Conservation (phyloP, 1,140 invertebrate genomes). For the Papilio xuthus region DNA sequence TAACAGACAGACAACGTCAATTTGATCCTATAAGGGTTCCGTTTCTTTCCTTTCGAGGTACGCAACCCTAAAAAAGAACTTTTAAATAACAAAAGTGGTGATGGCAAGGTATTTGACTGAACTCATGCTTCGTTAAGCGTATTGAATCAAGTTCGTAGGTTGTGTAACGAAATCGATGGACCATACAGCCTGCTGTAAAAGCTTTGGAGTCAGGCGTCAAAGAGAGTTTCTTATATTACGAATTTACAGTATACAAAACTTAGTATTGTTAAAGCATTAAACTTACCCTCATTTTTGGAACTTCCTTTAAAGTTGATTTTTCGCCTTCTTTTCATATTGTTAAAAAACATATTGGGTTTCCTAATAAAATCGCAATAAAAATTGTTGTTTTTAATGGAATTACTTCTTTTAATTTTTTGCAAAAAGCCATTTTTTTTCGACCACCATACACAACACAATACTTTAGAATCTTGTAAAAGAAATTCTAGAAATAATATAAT, state of each 20-base stretch:
- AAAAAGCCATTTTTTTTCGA: too few relatives aligned
- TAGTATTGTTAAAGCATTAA: too few relatives aligned
- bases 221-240: neutral
- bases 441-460: too few relatives aligned
- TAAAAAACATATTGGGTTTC: neutral
- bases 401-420: neutral
- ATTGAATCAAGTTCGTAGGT: conserved; percentile 5
- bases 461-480: neutral
- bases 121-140: conserved; percentile 17
- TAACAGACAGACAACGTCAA: too few relatives aligned
- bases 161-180: conserved; percentile 15
- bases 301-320: too few relatives aligned
- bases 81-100: conserved; percentile 1
- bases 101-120: neutral
- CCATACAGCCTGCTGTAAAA: conserved; percentile 1
- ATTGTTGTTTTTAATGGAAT: neutral
- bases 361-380: neutral
- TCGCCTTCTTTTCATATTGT: neutral
- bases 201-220: conserved; percentile 10
- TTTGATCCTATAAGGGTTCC: too few relatives aligned
- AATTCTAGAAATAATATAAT: neutral
- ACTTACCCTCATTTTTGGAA: neutral
- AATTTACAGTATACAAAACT: neutral
- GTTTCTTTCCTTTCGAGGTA: too few relatives aligned
- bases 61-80: neutral